Percentiles rank a stretch among this genome's conserved stretches.
Evolutionary conservation across 2,113 vertebrate genomes (phyloP).

Genomic region (Desmodus rotundus): DNA sequence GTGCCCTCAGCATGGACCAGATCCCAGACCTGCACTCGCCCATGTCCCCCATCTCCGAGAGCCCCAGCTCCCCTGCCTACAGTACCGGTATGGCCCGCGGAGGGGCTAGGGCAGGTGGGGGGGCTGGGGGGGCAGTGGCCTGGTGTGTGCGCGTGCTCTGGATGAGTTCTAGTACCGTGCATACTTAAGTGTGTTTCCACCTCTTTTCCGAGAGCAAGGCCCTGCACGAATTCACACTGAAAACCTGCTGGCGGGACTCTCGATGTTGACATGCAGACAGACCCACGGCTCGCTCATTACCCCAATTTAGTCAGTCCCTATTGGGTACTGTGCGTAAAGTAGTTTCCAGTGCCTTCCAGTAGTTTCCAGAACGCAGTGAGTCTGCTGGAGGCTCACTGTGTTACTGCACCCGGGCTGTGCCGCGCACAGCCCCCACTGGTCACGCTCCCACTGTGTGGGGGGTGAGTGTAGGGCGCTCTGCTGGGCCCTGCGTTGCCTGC

Average conservation of each 20-base stretch:
- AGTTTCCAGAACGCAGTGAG: neutral
- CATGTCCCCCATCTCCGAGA: conserved; percentile 92
- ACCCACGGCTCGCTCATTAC: neutral
- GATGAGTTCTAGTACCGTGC: neutral
- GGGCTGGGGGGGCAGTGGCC: neutral
- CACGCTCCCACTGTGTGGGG: fast-evolving
- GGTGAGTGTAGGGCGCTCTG: neutral
- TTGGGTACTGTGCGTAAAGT: neutral
- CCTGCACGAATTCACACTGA: neutral
- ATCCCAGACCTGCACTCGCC: conserved; percentile 95
- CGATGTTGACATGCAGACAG: no score
- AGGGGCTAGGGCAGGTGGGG: neutral
- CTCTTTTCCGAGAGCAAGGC: neutral
- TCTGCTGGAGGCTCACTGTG: neutral
- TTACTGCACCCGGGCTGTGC: neutral
- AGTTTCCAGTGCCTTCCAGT: neutral
- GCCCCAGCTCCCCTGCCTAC: conserved; percentile 90
- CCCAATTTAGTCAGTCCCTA: neutral
- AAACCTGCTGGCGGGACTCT: neutral
- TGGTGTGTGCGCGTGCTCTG: fast-evolving
- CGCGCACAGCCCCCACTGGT: no score
- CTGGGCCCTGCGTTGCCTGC: neutral
- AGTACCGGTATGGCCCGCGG: conserved; percentile 86
- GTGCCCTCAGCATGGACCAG: conserved; percentile 97
- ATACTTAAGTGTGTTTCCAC: neutral